A percentile compares a stretch with the other conserved stretches of the same genome.
These are phyloP conservation scores for Micronycteris hirsuta DNA, from an alignment of 2,113 vertebrate species.

Conservation along the genomic window DNA sequence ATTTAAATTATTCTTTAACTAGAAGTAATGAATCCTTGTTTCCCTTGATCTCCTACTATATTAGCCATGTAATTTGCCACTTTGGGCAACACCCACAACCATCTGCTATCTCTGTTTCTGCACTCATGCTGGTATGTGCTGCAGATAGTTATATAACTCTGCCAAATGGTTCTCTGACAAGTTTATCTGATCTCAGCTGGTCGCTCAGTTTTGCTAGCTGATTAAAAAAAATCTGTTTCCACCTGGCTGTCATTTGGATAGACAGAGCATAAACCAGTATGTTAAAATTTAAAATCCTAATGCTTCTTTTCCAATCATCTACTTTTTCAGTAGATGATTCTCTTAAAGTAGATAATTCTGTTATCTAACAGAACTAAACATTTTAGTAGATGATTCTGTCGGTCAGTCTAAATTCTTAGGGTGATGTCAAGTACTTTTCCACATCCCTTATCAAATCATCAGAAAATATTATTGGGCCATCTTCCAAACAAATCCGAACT, in stretches of 20 bases:
- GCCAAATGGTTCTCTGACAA: not conserved
- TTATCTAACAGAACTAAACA: not conserved
- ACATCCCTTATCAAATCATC: not conserved
- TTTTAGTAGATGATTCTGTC: not conserved
- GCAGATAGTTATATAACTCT: not conserved
- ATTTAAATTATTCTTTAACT: not conserved
- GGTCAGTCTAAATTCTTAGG: not conserved
- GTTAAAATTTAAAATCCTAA: not conserved
- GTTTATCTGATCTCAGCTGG: not conserved
- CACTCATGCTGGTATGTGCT: not conserved
- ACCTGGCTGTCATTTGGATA: not conserved
- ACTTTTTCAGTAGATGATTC: not conserved
- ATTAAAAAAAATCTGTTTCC: not conserved
- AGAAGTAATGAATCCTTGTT: not conserved
- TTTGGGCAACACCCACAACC: not conserved
- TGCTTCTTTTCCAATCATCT: not conserved
- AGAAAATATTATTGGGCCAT: not conserved
- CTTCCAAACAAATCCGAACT: not conserved
- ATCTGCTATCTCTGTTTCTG: not conserved
- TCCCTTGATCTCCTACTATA: not conserved
- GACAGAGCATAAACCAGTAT: not conserved
- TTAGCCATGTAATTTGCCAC: not conserved
- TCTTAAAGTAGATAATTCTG: not conserved
- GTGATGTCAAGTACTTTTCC: not conserved
- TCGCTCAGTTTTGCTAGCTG: not conserved